Conservation (phyloP, 1,140 invertebrate species). For the Meloidogyne chitwoodi region DNA sequence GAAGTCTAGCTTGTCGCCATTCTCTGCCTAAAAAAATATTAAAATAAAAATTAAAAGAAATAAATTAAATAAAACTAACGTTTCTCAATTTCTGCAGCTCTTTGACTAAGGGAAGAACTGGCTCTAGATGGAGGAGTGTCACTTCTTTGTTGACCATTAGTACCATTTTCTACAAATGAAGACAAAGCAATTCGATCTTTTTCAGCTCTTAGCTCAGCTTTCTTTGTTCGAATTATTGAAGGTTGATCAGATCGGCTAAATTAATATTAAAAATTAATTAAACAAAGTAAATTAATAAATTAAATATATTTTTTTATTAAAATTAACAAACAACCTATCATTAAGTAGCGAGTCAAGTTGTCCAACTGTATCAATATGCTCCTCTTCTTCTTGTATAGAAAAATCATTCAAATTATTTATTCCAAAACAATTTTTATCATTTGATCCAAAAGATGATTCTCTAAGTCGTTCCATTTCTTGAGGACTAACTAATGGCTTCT, state of each 20-base stretch:
- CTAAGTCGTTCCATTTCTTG: slow-evolving; percentile 32
- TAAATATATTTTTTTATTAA: no score
- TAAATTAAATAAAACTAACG: neutral
- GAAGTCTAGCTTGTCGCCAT: slow-evolving; percentile 47
- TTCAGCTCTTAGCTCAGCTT: slow-evolving; percentile 33
- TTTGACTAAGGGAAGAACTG: slow-evolving; percentile 31
- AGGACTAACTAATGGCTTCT: slow-evolving; percentile 26
- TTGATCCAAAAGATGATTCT: neutral
- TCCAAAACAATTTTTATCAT: slow-evolving; percentile 9
- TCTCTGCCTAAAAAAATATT: slow-evolving; percentile 13
- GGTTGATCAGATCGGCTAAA: slow-evolving; percentile 10
- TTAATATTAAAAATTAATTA: neutral
- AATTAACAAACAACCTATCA: neutral
- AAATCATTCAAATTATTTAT: neutral
- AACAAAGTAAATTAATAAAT: no score
- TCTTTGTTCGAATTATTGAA: slow-evolving; percentile 29
- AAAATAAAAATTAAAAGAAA: neutral
- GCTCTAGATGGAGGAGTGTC: slow-evolving; percentile 5
- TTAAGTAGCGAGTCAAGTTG: slow-evolving; percentile 1
- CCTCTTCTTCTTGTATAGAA: neutral
- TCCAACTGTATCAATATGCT: slow-evolving; percentile 6
- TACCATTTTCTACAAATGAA: neutral
- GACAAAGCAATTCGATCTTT: slow-evolving; percentile 1
- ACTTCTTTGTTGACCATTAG: neutral
- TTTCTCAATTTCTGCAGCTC: slow-evolving; percentile 35